phyloP scores from a whole-genome alignment of 2,888 invertebrate species.

The Harpalus rubripes region DNA sequence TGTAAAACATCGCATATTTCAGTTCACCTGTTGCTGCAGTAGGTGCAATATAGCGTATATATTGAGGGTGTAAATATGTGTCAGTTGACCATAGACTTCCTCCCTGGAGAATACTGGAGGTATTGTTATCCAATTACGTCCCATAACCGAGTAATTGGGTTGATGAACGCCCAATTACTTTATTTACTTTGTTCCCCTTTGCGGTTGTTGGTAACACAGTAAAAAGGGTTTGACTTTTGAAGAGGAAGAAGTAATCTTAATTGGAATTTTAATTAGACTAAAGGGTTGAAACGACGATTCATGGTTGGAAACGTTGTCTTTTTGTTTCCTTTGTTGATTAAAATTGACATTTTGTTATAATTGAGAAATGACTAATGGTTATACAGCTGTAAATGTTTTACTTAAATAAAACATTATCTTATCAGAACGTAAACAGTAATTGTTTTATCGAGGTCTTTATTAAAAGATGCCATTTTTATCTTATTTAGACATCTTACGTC shows the following conservation, averaged over 20 bases:
- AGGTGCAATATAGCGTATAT: background rate
- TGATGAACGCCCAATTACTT: slow-evolving; percentile 10
- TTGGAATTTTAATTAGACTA: background rate
- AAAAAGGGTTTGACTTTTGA: background rate
- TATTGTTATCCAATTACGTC: slow-evolving; percentile 39
- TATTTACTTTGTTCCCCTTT: slow-evolving; percentile 34
- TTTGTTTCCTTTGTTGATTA: background rate
- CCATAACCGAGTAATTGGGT: slow-evolving; percentile 4
- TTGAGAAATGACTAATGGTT: background rate
- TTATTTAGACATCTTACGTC: too few species aligned
- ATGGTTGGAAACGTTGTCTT: background rate
- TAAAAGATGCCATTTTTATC: too few species aligned
- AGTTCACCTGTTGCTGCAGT: background rate
- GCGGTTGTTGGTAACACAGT: background rate
- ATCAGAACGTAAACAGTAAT: background rate
- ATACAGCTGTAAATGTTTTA: background rate
- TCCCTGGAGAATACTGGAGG: slow-evolving; percentile 24
- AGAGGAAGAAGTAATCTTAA: background rate
- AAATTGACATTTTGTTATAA: background rate
- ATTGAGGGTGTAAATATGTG: slow-evolving; percentile 20
- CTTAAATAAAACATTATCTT: background rate
- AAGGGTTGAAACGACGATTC: background rate
- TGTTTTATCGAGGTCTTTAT: too few species aligned
- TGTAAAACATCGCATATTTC: background rate
- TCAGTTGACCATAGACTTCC: slow-evolving; percentile 30